Evolutionary conservation across 1,140 invertebrate species (phyloP), one percentile per base, ranked within the genome.

Genomic region (Eriocheir sinensis): DNA sequence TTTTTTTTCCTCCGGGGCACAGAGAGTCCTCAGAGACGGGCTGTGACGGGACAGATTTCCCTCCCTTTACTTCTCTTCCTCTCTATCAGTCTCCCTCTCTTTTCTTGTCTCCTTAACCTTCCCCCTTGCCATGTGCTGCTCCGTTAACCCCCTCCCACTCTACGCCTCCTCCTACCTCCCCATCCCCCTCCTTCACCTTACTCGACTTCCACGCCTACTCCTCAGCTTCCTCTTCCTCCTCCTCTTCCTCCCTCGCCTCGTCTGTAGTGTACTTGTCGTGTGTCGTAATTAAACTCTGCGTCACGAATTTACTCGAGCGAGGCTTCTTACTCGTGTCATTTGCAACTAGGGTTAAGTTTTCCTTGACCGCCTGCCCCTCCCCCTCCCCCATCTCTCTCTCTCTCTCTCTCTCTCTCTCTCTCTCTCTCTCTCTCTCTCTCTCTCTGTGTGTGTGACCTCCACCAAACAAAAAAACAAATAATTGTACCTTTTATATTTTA

Each of bases 181-280:
- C 2, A 9, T 83, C 36, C 36, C 36, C 36, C 36, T 83, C 9
- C 38, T 85, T 90, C 21, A 21, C 41, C 41, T 34, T 6, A 86
- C n/a, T n/a, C n/a, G n/a, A n/a, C 38, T 34, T 38, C 60, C 21
- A n/a, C n/a, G 21, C 27, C 60, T 72, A 15, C 60, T 8, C 44
- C 12, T 83, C 36, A 83, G n/a, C 1, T 21, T 83, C 36, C 36
- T 83, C 2, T 12, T 83, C 36, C 36, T 30, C 36, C 36, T 83
- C 9, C 38, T 85, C n/a, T 36, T 30, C 17, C 81, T 86, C 32
- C n/a, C 40, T 41, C 44, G 27, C 17, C 38, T n/a, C 40, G 44
- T 36, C 83, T 89, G 92, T 89, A 89, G 92, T 93, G 92, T 93
- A 93, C 92, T 89, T 93, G 92, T 93, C 92, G 85, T 88, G 92